phyloP scores from a whole-genome alignment of 53 echinoderm and acorn worm species.

The Hippasteria phrygiana region DNA sequence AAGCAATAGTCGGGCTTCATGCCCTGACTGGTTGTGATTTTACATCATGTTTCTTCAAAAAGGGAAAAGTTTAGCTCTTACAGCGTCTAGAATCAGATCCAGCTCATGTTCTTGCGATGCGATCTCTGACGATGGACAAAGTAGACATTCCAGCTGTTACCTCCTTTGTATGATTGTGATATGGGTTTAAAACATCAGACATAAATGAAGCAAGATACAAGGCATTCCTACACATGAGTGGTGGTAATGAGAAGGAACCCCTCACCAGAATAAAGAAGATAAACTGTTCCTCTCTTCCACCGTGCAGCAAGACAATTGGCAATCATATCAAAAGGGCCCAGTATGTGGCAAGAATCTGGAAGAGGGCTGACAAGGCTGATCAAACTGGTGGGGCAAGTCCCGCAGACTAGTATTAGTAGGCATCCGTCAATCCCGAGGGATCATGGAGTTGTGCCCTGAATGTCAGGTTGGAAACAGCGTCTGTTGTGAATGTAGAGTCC shows the following conservation, averaged over 20 bases:
- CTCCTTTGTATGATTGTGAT: background rate
- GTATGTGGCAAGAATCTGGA: conserved; percentile 50
- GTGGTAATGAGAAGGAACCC: conserved; percentile 17
- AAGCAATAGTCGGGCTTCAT: conserved; percentile 57
- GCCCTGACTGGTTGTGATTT: conserved; percentile 55
- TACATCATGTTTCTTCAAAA: too few species aligned
- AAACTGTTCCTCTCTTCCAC: conserved; percentile 55
- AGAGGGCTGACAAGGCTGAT: conserved; percentile 37
- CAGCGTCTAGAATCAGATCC: background rate
- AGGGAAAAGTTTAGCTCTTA: too few species aligned
- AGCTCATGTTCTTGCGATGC: conserved; percentile 12
- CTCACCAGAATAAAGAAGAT: conserved; percentile 27
- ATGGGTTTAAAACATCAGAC: conserved; percentile 32
- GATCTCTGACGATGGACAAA: background rate
- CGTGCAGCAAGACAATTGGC: conserved; percentile 27
- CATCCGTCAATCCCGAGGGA: too few species aligned
- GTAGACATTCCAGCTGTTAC: conserved; percentile 25
- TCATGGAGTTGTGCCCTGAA: too few species aligned
- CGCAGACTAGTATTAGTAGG: too few species aligned
- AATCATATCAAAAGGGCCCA: conserved; percentile 39
- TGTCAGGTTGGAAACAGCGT: too few species aligned
- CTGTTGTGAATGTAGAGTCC: background rate
- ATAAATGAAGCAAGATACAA: conserved; percentile 60
- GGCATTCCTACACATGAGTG: conserved; percentile 10
- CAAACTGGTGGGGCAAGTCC: too few species aligned